These are phyloP conservation scores for roundworm (Caenorhabditis elegans) DNA, from an alignment of 1,140 invertebrate species.

Conservation along the genomic window DNA sequence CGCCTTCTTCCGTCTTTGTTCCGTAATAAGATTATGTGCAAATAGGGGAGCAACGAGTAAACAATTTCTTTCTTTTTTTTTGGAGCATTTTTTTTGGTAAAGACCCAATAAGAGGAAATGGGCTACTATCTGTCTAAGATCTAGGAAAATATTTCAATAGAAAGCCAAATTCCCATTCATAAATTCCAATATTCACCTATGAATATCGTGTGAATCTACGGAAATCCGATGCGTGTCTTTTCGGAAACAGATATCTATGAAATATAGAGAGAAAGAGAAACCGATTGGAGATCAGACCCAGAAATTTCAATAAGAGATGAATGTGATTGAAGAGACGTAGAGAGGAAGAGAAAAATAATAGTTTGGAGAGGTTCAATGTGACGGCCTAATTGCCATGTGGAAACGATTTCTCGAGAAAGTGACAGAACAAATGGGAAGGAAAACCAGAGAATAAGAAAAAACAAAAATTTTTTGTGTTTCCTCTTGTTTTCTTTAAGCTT, in stretches of 20 bases:
- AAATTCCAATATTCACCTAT: neutral
- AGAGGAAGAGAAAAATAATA: neutral
- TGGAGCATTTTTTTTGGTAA: conserved; percentile 10
- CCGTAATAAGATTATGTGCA: conserved; percentile 33
- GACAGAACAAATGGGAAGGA: neutral
- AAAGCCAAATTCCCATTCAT: neutral
- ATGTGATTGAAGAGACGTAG: neutral
- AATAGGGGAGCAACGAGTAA: conserved; percentile 25
- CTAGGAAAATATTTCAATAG: too few relatives aligned
- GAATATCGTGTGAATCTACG: conserved; percentile 24
- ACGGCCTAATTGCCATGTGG: conserved; percentile 26
- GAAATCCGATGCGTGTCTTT: neutral
- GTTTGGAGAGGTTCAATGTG: conserved; percentile 17
- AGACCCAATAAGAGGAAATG: too few relatives aligned
- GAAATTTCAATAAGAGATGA: neutral
- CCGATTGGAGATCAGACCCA: conserved; percentile 10
- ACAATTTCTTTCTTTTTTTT: conserved; percentile 21
- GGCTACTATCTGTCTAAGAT: too few relatives aligned
- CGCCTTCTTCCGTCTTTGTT: conserved; percentile 16
- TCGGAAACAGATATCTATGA: neutral
- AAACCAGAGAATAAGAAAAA: neutral
- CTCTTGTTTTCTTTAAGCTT: neutral
- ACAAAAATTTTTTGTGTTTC: neutral
- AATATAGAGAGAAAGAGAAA: neutral
- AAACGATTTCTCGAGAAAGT: neutral